Evolutionary conservation across 2,113 vertebrate species (phyloP), one percentile per base, ranked within the genome.

Genomic region (Saguinus midas): DNA sequence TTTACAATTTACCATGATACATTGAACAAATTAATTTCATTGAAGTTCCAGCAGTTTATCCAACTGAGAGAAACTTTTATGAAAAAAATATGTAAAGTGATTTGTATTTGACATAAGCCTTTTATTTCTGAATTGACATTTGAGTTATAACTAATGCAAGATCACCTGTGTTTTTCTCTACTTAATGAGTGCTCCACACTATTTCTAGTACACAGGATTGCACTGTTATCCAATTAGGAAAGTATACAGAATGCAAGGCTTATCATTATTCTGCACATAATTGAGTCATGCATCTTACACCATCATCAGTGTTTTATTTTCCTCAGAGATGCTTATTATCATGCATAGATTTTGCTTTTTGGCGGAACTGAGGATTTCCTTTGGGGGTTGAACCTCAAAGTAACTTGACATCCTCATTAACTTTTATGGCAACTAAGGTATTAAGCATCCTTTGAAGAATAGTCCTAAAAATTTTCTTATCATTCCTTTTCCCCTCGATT

Each of bases 351-450:
- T 92, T 82, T 94, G 79, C 29, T 27, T 85, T 97, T 95, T 94
- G 87, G 45, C 76, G 96, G 93, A 96, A 81, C 18, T 68, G 43
- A 97, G 93, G 85, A 94, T 92, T 73, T 93, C 79, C 92, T 97
- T 85, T 88, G 96, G 88, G 90, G 90, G 16, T 48, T 96, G 97
- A 98, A 95, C 35, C 45, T 97, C 95, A 96, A 84, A 95, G 75
- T 84, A 94, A 91, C 94, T 95, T 90, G 96, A 97, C 92, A 96
- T 96, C 50, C 95, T 97, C 93, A 97, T 98, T 98, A 98, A 72
- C 50, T 98, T 91, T 97, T 93, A 94, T 45, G 78, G 87, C 43
- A 98, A 96, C 80, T 61, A 72, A 95, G 14, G 29, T 83, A 85
- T 89, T 95, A 72, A 93, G 50, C 79, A 98, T 89, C 61, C 95